A percentile compares a stretch with the other conserved stretches of the same genome.
Conservation (phyloP, 2,888 invertebrate genomes). For the Epinotia ramella region DNA sequence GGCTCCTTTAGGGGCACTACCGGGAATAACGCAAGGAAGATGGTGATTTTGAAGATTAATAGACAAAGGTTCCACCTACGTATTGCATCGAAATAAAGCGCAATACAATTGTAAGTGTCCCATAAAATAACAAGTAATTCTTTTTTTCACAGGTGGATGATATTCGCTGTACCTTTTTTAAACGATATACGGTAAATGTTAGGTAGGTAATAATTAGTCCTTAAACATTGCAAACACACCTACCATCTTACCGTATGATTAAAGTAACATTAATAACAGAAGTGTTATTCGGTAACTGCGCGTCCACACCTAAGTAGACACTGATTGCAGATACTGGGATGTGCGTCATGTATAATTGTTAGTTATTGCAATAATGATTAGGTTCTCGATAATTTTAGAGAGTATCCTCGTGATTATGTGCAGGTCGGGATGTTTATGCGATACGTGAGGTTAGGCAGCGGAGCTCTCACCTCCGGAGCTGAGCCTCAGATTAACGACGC, state of each 20-base stretch:
- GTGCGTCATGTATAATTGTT: slow-evolving; percentile 44
- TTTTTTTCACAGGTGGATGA: no score
- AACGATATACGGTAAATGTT: not conserved
- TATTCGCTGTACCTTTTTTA: no score
- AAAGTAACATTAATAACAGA: slow-evolving; percentile 42
- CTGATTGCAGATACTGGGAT: slow-evolving; percentile 41
- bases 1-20: no score
- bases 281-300: slow-evolving; percentile 41
- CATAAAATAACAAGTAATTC: no score
- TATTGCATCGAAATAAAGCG: no score
- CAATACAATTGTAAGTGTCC: no score
- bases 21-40: no score
- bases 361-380: slow-evolving; percentile 51
- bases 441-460: slow-evolving; percentile 79
- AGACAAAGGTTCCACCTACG: no score
- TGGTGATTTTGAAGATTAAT: no score
- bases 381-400: slow-evolving; percentile 56
- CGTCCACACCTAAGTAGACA: slow-evolving; percentile 42
- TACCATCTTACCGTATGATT: slow-evolving; percentile 24
- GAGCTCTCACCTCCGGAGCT: slow-evolving; percentile 73
- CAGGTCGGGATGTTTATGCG: slow-evolving; percentile 71
- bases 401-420: slow-evolving; percentile 72
- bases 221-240: slow-evolving; percentile 12
- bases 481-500: slow-evolving; percentile 78
- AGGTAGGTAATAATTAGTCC: not conserved